These are phyloP conservation scores for Quadroppia sp. DNA, from an alignment of 2,888 invertebrate species.

Conservation along the genomic window DNA sequence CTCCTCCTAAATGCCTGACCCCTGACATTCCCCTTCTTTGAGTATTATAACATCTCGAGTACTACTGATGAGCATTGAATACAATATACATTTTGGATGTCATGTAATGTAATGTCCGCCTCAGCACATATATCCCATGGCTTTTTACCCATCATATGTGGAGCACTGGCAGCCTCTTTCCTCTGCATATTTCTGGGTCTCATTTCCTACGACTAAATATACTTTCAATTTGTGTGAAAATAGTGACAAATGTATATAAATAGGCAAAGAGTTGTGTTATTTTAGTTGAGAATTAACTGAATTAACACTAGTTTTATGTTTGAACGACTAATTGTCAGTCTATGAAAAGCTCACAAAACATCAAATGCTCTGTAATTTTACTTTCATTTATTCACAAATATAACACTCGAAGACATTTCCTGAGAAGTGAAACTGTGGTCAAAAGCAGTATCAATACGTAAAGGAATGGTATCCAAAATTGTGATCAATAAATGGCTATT, in stretches of 20 bases:
- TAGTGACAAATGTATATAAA: not conserved
- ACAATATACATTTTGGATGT: not conserved
- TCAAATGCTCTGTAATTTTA: too few relatives aligned
- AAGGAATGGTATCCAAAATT: too few relatives aligned
- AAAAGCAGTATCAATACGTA: too few relatives aligned
- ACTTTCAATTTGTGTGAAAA: not conserved
- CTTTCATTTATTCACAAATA: too few relatives aligned
- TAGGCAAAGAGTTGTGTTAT: not conserved
- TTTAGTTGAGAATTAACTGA: not conserved
- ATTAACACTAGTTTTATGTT: not conserved
- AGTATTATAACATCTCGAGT: not conserved
- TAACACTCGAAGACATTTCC: too few relatives aligned
- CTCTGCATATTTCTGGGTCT: not conserved
- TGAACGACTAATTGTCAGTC: not conserved
- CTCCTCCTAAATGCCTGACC: too few relatives aligned
- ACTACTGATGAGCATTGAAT: conserved; percentile 5
- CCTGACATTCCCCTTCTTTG: not conserved
- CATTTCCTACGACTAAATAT: conserved; percentile 3
- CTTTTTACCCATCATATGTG: not conserved
- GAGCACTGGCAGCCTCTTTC: not conserved
- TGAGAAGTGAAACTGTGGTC: too few relatives aligned
- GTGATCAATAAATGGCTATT: too few relatives aligned
- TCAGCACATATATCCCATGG: not conserved
- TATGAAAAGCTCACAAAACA: too few relatives aligned
- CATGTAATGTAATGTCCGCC: not conserved